These are phyloP conservation scores for Cynoglossus semilaevis DNA, from an alignment of 2,113 vertebrate species.

Conservation along the genomic window DNA sequence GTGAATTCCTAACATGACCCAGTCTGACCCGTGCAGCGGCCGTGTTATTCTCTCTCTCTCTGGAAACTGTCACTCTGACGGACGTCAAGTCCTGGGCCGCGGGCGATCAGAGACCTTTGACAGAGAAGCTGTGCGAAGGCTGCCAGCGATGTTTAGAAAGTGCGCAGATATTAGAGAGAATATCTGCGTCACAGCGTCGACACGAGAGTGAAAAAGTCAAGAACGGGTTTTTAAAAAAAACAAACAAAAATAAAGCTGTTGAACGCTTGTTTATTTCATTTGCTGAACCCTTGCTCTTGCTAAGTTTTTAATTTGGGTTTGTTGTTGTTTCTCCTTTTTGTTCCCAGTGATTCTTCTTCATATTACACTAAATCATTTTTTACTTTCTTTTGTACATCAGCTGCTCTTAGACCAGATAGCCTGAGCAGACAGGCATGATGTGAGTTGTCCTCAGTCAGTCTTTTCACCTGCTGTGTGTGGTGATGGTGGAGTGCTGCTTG, in stretches of 20 bases:
- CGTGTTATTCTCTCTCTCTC: conserved; percentile 78
- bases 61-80: conserved; percentile 88
- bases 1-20: conserved; percentile 86
- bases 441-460: conserved; percentile 99
- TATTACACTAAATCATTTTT: conserved; percentile 99
- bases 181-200: conserved; percentile 29
- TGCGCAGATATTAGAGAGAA: conserved; percentile 55
- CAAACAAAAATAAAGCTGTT: conserved; percentile 67
- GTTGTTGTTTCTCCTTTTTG: conserved; percentile 36
- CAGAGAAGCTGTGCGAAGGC: conserved; percentile 78
- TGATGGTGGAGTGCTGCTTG: conserved; percentile 77
- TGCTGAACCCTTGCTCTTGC: conserved; percentile 99
- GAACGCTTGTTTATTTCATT: conserved; percentile 88
- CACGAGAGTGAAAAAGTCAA: conserved; percentile 39
- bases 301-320: conserved; percentile 89
- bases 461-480: conserved; percentile 95
- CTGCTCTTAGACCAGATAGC: conserved; percentile 99
- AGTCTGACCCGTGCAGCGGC: conserved; percentile 82
- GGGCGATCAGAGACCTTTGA: conserved; percentile 84
- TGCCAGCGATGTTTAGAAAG: conserved; percentile 68
- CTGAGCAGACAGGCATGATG: conserved; percentile 99
- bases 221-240: no score
- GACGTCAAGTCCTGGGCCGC: conserved; percentile 84
- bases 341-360: conserved; percentile 87
- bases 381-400: conserved; percentile 99